Evolutionary conservation across 2,113 vertebrate genomes (phyloP), one percentile per base, ranked within the genome.

Genomic region (Thunnus maccoyii): DNA sequence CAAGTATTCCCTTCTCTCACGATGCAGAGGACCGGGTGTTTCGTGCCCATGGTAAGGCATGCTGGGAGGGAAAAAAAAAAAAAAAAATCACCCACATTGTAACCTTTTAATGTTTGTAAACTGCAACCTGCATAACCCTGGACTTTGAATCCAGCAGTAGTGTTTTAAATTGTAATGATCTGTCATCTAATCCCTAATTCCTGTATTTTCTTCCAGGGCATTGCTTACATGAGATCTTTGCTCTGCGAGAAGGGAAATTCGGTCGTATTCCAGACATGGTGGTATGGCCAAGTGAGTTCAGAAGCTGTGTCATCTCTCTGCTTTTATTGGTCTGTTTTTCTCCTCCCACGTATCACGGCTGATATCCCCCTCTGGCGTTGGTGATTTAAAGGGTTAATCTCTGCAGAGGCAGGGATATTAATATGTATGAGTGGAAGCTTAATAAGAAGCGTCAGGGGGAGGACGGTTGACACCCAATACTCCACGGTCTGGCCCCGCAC

Each of bases 141-240:
- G 10, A 12, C 41, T 36, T 60, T 72, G 14, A 1, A 22, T 54
- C 18, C 1, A 41, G 14, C 15, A 13, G 10, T 5, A 16, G 7
- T 57, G 13, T 41, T 30, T 22, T 36, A 17, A 47, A 47, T 46
- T 72, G n/a, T 56, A 41, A 44, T 25, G 16, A 56, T 47, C 18
- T 57, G 0, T 63, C 5, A 25, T 63, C 46, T 54, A 18, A 41
- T 64, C 87, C 80, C 83, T 75, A 17, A 30, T 60, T 88, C 81
- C 84, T 76, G 80, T 65, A 41, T 91, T 92, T 93, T 90, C 20
- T 57, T 58, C 18, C 91, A 99, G 98, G 98, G 78, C 98, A 99
- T 91, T 99, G 98, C 94, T 93, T 99, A 91, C 96, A 99, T 64
- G 98, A 99, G 94, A 96, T 99, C 93, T 98, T 98, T 94, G 92